Evolutionary conservation across 1,140 invertebrate genomes (phyloP).

Genomic region (Heterodera carotae): DNA sequence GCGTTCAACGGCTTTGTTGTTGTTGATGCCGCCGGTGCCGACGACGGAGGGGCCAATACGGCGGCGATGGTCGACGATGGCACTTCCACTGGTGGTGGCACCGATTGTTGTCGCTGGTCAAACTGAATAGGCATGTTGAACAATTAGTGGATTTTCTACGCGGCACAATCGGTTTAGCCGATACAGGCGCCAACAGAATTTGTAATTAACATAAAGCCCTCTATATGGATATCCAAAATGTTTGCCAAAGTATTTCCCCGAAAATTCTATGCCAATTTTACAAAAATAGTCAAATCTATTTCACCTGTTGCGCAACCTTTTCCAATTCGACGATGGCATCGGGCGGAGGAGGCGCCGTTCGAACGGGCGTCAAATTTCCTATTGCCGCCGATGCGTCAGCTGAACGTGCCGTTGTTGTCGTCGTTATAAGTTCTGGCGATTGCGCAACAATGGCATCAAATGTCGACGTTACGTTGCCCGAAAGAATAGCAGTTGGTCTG

Average conservation of each 20-base stretch:
- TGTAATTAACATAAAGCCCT: too few species aligned
- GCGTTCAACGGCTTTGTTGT: slow-evolving; percentile 1
- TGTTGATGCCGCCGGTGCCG: slow-evolving; percentile 3
- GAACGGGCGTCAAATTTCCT: slow-evolving; percentile 45
- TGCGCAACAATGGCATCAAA: slow-evolving; percentile 18
- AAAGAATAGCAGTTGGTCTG: slow-evolving; percentile 2
- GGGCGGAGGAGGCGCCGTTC: slow-evolving; percentile 45
- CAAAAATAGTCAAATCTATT: neutral
- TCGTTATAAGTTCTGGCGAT: neutral
- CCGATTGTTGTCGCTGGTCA: neutral
- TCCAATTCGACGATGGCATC: neutral
- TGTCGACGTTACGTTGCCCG: slow-evolving; percentile 21
- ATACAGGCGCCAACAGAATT: too few species aligned
- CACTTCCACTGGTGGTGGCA: neutral
- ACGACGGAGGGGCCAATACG: neutral
- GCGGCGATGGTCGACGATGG: neutral
- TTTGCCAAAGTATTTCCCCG: too few species aligned
- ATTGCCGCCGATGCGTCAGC: slow-evolving; percentile 1
- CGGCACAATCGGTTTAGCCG: too few species aligned
- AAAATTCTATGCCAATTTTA: too few species aligned
- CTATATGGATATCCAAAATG: too few species aligned
- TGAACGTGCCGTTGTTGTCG: neutral
- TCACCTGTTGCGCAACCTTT: neutral
- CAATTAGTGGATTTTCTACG: too few species aligned
- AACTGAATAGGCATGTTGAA: too few species aligned